phyloP scores from a whole-genome alignment of 2,113 vertebrate species.

The Otolemur garnettii region DNA sequence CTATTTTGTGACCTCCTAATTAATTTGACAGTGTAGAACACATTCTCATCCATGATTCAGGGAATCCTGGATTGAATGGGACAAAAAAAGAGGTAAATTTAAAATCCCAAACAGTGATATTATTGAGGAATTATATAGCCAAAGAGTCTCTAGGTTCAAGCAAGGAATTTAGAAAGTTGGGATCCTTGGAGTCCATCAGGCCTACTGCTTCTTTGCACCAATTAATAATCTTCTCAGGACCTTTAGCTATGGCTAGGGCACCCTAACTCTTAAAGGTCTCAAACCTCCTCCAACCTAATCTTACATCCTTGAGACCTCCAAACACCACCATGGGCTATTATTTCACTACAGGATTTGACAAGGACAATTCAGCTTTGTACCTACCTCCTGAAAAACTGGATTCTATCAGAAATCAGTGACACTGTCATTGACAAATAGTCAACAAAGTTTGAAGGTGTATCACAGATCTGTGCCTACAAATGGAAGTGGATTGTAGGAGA shows the following conservation, averaged over 20 bases:
- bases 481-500: background rate
- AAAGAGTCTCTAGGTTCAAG: background rate
- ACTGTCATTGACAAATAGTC: background rate
- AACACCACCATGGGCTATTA: background rate
- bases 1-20: background rate
- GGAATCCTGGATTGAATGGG: background rate
- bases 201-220: background rate
- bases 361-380: background rate
- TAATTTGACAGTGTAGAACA: background rate
- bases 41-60: background rate
- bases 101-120: background rate
- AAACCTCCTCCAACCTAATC: background rate
- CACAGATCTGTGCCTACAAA: background rate
- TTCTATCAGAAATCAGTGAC: conserved; percentile 28
- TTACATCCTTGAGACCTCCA: background rate
- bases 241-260: background rate
- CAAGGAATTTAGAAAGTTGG: background rate
- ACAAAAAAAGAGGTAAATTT: background rate
- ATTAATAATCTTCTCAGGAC: background rate
- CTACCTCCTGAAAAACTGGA: background rate
- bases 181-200: background rate
- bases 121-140: background rate
- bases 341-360: background rate
- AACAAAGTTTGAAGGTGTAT: background rate
- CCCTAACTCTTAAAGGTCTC: background rate